Evolutionary conservation across 1,140 invertebrate genomes (phyloP).

Genomic region (Holotrichia oblita): DNA sequence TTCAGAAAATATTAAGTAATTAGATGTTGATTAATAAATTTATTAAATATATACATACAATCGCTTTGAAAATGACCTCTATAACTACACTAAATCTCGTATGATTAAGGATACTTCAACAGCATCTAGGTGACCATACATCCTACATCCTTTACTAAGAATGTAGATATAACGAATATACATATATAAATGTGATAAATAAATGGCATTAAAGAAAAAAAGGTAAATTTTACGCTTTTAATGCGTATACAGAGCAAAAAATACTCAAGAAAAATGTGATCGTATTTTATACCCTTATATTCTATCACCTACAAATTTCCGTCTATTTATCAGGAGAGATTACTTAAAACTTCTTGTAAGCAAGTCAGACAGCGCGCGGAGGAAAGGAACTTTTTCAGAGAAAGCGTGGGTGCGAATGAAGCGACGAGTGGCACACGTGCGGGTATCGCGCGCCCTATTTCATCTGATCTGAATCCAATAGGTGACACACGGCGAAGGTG

Average conservation of each 20-base stretch:
- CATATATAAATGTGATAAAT: no score
- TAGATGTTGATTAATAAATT: no score
- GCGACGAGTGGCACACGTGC: constrained; percentile 46
- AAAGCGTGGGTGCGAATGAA: background rate
- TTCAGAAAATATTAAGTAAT: no score
- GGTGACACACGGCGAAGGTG: constrained; percentile 45
- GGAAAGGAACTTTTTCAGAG: constrained; percentile 7
- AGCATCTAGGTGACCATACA: no score
- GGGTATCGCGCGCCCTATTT: constrained; percentile 49
- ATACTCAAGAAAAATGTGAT: background rate
- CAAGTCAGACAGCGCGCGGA: background rate
- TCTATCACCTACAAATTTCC: constrained; percentile 10
- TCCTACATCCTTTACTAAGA: no score
- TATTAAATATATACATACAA: no score
- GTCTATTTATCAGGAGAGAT: constrained; percentile 26
- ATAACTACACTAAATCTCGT: no score
- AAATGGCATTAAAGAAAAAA: no score
- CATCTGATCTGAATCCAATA: constrained; percentile 55
- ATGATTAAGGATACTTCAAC: no score
- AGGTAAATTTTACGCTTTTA: no score
- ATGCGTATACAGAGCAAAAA: background rate
- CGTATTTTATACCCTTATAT: constrained; percentile 14
- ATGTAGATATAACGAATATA: no score
- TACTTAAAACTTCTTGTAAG: constrained; percentile 28
- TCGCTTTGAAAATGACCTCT: no score